Percentiles rank a stretch among this genome's conserved stretches.
Conservation (phyloP, 2,113 vertebrate species). For the Melanocharis versteri region DNA sequence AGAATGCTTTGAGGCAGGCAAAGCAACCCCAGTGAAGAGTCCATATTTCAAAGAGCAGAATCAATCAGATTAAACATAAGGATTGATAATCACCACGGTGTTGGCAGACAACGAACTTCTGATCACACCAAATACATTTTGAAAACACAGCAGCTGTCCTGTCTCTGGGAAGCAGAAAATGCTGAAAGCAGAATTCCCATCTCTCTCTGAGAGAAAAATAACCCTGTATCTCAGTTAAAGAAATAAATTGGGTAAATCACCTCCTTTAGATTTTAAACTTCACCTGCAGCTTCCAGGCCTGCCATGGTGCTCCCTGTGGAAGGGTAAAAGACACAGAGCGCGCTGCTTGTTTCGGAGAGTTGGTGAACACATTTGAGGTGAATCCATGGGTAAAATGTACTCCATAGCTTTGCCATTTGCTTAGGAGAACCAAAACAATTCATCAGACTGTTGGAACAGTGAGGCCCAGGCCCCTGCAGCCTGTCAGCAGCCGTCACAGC, state of each 20-base stretch:
- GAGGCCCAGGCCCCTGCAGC: not conserved
- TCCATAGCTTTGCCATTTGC: not conserved
- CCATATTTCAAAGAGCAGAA: not conserved
- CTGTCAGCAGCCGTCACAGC: not conserved
- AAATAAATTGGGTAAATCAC: not conserved
- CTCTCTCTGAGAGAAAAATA: not conserved
- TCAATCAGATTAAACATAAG: not conserved
- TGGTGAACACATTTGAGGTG: not conserved
- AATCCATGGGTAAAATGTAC: not conserved
- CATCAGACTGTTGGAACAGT: not conserved
- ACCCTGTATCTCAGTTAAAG: not conserved
- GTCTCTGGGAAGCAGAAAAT: not conserved
- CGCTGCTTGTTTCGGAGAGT: fast-evolving
- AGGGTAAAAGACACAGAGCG: fast-evolving
- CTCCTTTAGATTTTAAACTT: not conserved
- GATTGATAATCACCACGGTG: not conserved
- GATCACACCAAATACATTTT: not conserved
- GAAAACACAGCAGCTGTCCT: not conserved
- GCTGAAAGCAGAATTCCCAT: not conserved
- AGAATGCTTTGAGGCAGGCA: not conserved
- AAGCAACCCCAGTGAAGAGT: not conserved
- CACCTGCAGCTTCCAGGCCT: not conserved
- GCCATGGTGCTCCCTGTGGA: fast-evolving
- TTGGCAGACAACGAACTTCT: not conserved
- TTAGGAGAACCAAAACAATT: not conserved